Percentiles rank a stretch among this genome's conserved stretches.
Evolutionary conservation across 2,888 invertebrate genomes (phyloP).

Genomic region (Timandra comae): DNA sequence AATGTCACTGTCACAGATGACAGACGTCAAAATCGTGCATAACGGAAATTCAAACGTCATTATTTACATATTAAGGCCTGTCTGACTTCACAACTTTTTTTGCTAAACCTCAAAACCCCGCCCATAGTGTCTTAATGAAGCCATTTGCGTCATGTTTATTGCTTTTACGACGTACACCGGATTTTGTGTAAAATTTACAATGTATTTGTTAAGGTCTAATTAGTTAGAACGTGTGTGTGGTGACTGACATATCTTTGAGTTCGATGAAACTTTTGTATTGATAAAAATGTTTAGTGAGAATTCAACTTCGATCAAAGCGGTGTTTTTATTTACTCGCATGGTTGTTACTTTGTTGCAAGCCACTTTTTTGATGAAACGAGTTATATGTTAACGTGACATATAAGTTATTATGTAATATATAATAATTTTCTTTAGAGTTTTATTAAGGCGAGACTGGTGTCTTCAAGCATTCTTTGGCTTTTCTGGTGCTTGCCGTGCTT

Average conservation of each 20-base stretch:
- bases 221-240: slow-evolving; percentile 44
- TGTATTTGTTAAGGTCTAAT: slow-evolving; percentile 55
- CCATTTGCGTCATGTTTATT: slow-evolving; percentile 73
- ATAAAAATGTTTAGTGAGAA: too few species aligned
- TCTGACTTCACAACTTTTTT: slow-evolving; percentile 58
- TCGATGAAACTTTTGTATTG: not conserved
- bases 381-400: too few species aligned
- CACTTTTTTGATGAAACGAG: too few species aligned
- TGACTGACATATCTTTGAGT: slow-evolving; percentile 22
- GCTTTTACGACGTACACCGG: slow-evolving; percentile 67
- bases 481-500: too few species aligned
- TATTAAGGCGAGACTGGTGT: too few species aligned
- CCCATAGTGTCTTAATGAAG: slow-evolving; percentile 65
- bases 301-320: too few species aligned
- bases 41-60: slow-evolving; percentile 63
- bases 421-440: too few species aligned
- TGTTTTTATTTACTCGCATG: too few species aligned
- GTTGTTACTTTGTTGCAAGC: too few species aligned
- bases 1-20: slow-evolving; percentile 50
- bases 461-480: too few species aligned
- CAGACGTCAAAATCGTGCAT: slow-evolving; percentile 53
- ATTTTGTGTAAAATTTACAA: slow-evolving; percentile 69
- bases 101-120: slow-evolving; percentile 56
- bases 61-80: slow-evolving; percentile 68
- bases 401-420: too few species aligned